Base-by-base conservation (phyloP, 1,140 invertebrate genomes). In the Pseudobourletiella spinata region DNA sequence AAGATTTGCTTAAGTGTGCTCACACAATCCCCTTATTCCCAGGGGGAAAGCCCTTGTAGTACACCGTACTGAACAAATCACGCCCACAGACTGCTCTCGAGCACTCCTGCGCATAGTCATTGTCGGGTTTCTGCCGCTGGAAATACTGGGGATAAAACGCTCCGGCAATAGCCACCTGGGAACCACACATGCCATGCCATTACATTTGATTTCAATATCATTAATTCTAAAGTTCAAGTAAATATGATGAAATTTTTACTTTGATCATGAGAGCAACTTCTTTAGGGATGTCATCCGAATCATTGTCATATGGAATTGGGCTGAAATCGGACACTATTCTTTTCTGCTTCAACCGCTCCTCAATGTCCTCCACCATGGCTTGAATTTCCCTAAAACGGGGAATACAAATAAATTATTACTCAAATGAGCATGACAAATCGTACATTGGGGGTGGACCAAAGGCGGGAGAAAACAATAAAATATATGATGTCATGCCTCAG, bases 81-180 rank as follows among this genome's bases (percentile, higher is more conserved):
- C 83, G 73, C 0, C 87, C 87, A 25, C 78, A 80, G 0, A 94
- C 73, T 0, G 73, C 71, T 59, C 82, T 83, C 0, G 84, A 78
- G 0, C 83, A 79, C 1, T 81, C 76, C 0, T 77, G 74, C 71
- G 90, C 86, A 59, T 83, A 79, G 35, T 80, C 75, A 1, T 74
- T 76, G 20, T 74, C 70, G 18, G 69, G 56, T 0, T 69, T 42
- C 0, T 75, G 74, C 42, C 84, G 82, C 15, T 85, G 71, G 75
- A 90, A 96, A 72, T 91, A 95, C 73, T 95, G 84, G 0, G 93
- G 94, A 78, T 95, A 96, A 76, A 96, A 95, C 16, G 89, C 88
- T 6, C 86, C 87, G 62, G 84, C 83, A 39, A 89, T 75, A 1
- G 86, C 77, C 18, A 89, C 72, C 85, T 89, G 71, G n/a, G n/a